Base-by-base conservation (phyloP, 2,113 vertebrate species). In the Oplegnathus fasciatus region DNA sequence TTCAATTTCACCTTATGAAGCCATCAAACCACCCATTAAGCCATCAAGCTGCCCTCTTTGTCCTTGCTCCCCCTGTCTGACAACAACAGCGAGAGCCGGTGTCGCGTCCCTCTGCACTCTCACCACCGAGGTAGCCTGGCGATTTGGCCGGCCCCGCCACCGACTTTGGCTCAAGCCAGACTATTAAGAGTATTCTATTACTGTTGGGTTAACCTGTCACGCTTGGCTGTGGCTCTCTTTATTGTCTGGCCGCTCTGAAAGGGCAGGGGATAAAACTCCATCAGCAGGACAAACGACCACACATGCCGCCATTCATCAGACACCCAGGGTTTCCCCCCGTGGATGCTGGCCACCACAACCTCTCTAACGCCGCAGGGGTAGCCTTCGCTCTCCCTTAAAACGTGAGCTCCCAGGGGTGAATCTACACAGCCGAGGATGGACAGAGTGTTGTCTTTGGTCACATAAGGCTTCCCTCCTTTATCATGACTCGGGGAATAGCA, bases 181-280 rank as follows among this genome's bases (percentile, higher is more conserved):
- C 89, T 85, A 91, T 94, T 88, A 91, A 81, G 84, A 84, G 82
- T 89, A 86, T 90, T 91, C 90, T 89, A 92, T 94, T 92, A 92
- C 91, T 88, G 90, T 84, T 86, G 85, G 91, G 93, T 92, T 93
- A 91, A 90, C 89, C 93, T 91, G 90, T 93, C 93, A 93, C 85
- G 80, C 88, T 89, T 75, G 83, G 89, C 91, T 80, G 86, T 91
- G 90, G 85, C 84, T 92, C 84, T 88, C 85, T 92, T 90, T 91
- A 93, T 92, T 86, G 89, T 86, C 86, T 86, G 86, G 89, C 84
- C 60, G 46, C 80, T 89, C 86, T 86, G 88, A 91, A 93, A 93
- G 91, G 91, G 93, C 93, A 94, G 87, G 54, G 89, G 91, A 93
- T 92, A 90, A 93, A 93, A 94, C 89, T 93, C 91, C 89, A 94